Evolutionary conservation across 2,113 vertebrate species (phyloP).

Genomic region (Oncorhynchus clarkii): DNA sequence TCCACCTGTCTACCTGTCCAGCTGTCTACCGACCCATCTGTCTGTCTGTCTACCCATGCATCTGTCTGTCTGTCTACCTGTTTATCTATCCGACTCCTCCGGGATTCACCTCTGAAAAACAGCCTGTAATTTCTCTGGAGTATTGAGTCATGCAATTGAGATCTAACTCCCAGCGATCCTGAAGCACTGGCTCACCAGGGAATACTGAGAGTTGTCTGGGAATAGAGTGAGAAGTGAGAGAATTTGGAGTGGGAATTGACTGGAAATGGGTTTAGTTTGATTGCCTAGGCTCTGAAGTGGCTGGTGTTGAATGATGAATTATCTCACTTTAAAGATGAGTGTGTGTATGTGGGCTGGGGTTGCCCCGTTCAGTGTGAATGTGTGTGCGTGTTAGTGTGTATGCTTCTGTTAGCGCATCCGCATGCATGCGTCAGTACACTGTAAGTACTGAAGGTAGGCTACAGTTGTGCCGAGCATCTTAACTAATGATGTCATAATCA

Average conservation of each 20-base stretch:
- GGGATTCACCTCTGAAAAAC: not conserved
- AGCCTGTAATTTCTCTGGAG: not conserved
- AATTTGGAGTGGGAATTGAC: constrained; percentile 20
- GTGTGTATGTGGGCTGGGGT: constrained; percentile 4
- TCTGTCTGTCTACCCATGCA: not conserved
- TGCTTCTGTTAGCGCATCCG: constrained; percentile 15
- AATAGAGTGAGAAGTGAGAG: constrained; percentile 21
- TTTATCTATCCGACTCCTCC: not conserved
- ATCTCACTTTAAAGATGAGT: constrained; percentile 1
- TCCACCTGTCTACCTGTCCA: not conserved
- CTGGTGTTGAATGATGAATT: not conserved
- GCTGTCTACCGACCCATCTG: not conserved
- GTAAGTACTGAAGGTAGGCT: constrained; percentile 26
- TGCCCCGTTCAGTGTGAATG: not conserved
- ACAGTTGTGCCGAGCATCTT: no score
- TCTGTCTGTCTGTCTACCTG: constrained; percentile 7
- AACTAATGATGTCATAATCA: constrained; percentile 60
- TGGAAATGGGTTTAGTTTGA: constrained; percentile 25
- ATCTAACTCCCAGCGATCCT: constrained; percentile 29
- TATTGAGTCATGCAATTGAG: constrained; percentile 38
- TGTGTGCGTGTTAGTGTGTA: constrained; percentile 22
- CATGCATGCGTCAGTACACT: constrained; percentile 15
- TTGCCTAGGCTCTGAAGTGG: constrained; percentile 36
- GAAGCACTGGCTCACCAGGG: constrained; percentile 35
- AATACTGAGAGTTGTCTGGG: constrained; percentile 16